phyloP scores from a whole-genome alignment of 1,140 invertebrate genomes.

The Hypothenemus hampei region DNA sequence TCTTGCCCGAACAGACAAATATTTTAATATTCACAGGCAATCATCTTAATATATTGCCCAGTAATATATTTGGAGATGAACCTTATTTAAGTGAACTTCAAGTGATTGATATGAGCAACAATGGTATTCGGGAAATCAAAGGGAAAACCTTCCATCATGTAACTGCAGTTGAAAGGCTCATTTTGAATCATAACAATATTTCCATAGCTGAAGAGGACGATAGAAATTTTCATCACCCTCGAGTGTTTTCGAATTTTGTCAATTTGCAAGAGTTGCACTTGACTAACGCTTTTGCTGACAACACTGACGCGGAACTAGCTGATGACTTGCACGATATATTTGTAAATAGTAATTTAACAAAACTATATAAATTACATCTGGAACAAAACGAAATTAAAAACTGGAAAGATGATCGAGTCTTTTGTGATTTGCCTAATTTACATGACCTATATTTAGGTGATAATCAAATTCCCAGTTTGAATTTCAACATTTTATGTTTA shows the following conservation, averaged over 20 bases:
- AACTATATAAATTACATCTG: conserved; percentile 66
- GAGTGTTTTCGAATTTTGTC: conserved; percentile 74
- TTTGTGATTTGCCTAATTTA: conserved; percentile 65
- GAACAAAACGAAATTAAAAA: conserved; percentile 73
- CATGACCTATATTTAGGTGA: conserved; percentile 66
- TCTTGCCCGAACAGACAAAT: conserved; percentile 62
- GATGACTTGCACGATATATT: conserved; percentile 69
- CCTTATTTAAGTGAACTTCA: conserved; percentile 53
- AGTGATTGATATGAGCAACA: conserved; percentile 73
- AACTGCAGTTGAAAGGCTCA: conserved; percentile 61
- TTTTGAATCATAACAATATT: conserved; percentile 71
- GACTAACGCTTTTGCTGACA: conserved; percentile 71
- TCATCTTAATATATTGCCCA: conserved; percentile 57
- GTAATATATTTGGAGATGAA: conserved; percentile 67
- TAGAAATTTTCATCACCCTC: conserved; percentile 60
- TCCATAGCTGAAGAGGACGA: conserved; percentile 55
- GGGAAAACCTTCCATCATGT: conserved; percentile 77
- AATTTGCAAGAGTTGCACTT: conserved; percentile 68
- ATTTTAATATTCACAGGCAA: conserved; percentile 74
- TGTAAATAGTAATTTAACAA: conserved; percentile 61
- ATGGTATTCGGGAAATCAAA: conserved; percentile 67
- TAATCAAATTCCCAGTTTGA: conserved; percentile 57
- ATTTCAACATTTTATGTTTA: conserved; percentile 66
- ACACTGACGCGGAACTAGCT: conserved; percentile 56
- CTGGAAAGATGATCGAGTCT: conserved; percentile 61